Conservation (phyloP, 2,888 invertebrate genomes). For the Athalia cordata region DNA sequence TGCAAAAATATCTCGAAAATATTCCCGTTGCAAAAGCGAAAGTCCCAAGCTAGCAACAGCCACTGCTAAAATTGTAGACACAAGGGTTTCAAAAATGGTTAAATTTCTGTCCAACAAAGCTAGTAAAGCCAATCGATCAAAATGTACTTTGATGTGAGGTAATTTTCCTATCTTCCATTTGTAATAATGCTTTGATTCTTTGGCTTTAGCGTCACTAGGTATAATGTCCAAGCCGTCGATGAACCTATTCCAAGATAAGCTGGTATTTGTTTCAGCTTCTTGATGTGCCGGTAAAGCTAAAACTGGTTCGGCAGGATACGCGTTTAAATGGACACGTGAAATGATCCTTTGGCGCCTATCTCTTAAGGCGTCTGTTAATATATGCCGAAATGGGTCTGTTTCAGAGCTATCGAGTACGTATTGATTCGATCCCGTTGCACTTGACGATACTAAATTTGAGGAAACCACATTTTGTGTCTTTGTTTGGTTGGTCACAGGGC, state of each 20-base stretch:
- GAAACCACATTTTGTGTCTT: conserved; percentile 64
- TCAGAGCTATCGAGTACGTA: conserved; percentile 69
- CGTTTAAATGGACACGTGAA: conserved; percentile 60
- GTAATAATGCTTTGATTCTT: conserved; percentile 79
- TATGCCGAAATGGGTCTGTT: conserved; percentile 64
- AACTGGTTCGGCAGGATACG: conserved; percentile 60
- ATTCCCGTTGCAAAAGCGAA: conserved; percentile 86
- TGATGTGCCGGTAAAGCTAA: conserved; percentile 76
- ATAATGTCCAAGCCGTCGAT: conserved; percentile 76
- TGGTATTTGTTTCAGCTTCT: conserved; percentile 77
- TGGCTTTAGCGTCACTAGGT: conserved; percentile 76
- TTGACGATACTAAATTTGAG: conserved; percentile 59
- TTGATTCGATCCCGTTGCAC: conserved; percentile 76
- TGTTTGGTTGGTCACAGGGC: conserved; percentile 61
- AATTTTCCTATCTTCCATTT: conserved; percentile 79
- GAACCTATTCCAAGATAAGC: conserved; percentile 76
- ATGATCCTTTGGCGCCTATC: conserved; percentile 67
- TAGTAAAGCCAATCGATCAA: conserved; percentile 93
- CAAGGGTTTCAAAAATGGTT: conserved; percentile 86
- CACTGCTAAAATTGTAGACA: conserved; percentile 89
- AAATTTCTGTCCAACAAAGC: conserved; percentile 95
- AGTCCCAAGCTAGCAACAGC: conserved; percentile 91
- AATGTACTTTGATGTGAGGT: conserved; percentile 85
- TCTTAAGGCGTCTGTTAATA: conserved; percentile 64
- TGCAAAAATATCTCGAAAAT: conserved; percentile 94